Conservation (phyloP, 2,113 vertebrate species). For the Nibea albiflora region DNA sequence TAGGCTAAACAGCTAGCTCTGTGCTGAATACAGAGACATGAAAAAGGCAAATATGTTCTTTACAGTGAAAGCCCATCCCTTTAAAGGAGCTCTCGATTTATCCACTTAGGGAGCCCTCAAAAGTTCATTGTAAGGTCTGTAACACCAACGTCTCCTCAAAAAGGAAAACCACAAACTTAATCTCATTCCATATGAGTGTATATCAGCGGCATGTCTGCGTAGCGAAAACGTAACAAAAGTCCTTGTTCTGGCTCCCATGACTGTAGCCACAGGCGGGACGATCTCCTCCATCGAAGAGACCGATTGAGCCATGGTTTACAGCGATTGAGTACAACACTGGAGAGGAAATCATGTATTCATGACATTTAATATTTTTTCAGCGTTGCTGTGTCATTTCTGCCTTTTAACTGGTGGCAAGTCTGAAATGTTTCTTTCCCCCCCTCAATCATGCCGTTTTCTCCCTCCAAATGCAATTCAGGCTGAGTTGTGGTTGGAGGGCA, state of each 20-base stretch:
- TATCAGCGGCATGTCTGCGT: background rate
- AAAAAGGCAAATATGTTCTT: too few relatives aligned
- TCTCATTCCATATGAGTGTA: constrained; percentile 4
- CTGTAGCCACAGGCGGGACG: background rate
- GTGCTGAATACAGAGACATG: too few relatives aligned
- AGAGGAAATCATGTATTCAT: constrained; percentile 54
- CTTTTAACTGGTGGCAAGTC: constrained; percentile 56
- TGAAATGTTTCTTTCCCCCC: background rate
- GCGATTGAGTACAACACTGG: constrained; percentile 45
- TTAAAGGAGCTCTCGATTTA: constrained; percentile 12
- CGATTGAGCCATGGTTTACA: constrained; percentile 30
- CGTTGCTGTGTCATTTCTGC: constrained; percentile 40
- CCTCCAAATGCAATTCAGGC: constrained; percentile 68
- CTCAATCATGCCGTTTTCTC: constrained; percentile 41
- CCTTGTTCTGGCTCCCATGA: constrained; percentile 11
- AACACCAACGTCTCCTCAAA: background rate
- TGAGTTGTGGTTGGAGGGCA: constrained; percentile 73
- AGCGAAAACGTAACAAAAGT: constrained; percentile 20
- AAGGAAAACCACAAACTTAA: background rate
- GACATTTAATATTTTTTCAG: constrained; percentile 52
- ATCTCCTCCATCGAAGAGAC: constrained; percentile 14
- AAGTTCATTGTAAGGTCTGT: background rate
- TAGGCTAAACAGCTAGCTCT: too few relatives aligned
- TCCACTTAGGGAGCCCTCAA: background rate
- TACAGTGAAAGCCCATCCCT: background rate